Percentiles rank a stretch among this genome's conserved stretches.
phyloP scores from a whole-genome alignment of 2,113 vertebrate genomes.

The Natator depressus region DNA sequence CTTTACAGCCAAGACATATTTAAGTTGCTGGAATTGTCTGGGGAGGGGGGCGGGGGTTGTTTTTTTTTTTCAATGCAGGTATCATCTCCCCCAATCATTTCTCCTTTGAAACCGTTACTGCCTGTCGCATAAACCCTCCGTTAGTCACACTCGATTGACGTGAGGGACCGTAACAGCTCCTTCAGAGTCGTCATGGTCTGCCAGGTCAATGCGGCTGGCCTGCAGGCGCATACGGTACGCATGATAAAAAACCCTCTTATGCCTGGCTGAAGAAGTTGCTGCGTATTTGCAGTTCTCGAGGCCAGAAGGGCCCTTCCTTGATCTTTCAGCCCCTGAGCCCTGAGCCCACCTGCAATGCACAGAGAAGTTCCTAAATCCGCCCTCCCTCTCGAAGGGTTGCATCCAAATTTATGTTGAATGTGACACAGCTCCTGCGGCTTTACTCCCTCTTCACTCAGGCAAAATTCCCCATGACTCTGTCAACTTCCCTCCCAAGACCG shows the following conservation, averaged over 20 bases:
- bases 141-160: conserved; percentile 43
- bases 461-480: conserved; percentile 49
- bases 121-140: conserved; percentile 41
- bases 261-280: conserved; percentile 12
- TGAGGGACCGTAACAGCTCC: conserved; percentile 50
- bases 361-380: neutral
- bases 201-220: conserved; percentile 19
- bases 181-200: conserved; percentile 56
- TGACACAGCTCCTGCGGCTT: neutral
- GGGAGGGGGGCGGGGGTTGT: no score
- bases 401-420: neutral
- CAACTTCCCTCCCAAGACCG: neutral
- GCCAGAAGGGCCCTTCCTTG: neutral
- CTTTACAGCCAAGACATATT: neutral
- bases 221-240: neutral
- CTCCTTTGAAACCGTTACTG: conserved; percentile 30
- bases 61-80: conserved; percentile 17
- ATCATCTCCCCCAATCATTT: conserved; percentile 3
- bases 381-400: neutral
- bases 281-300: neutral
- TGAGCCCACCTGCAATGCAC: accelerated
- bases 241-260: conserved; percentile 32
- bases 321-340: neutral
- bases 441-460: neutral
- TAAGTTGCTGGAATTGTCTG: neutral